Conservation (phyloP, 2,797 vertebrate genomes). For the Coranthus polyacanthus region DNA sequence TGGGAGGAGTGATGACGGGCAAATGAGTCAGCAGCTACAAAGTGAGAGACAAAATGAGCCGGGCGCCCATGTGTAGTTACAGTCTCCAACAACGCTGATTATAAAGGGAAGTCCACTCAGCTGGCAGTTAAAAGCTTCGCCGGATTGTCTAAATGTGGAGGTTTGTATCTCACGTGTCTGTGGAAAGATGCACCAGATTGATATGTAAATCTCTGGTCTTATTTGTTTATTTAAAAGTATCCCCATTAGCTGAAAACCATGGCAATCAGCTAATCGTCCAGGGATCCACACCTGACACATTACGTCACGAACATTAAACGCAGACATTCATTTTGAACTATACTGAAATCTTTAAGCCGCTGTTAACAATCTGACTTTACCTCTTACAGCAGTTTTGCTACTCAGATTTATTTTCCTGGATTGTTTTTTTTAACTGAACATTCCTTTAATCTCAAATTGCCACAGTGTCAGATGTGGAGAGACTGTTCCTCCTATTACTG, state of each 20-base stretch:
- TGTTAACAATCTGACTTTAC: slow-evolving; percentile 38
- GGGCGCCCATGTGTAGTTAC: neutral
- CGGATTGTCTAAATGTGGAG: slow-evolving; percentile 4
- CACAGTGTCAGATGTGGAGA: slow-evolving; percentile 8
- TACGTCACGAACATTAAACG: too few relatives aligned
- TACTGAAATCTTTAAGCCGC: too few relatives aligned
- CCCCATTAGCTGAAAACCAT: too few relatives aligned
- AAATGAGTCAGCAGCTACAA: slow-evolving; percentile 43
- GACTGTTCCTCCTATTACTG: neutral
- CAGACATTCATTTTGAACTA: too few relatives aligned
- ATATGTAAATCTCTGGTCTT: slow-evolving; percentile 19
- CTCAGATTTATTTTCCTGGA: slow-evolving; percentile 14
- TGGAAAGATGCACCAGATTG: neutral
- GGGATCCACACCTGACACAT: too few relatives aligned
- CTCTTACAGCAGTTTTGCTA: slow-evolving; percentile 23
- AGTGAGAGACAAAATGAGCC: slow-evolving; percentile 15
- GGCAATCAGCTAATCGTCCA: too few relatives aligned
- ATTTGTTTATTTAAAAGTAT: too few relatives aligned
- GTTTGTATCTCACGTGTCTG: slow-evolving; percentile 4
- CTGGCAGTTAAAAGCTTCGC: too few relatives aligned
- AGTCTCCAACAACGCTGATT: neutral
- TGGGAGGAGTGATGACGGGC: slow-evolving; percentile 37
- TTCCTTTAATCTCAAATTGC: slow-evolving; percentile 15
- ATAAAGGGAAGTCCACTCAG: neutral
- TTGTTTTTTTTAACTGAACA: slow-evolving; percentile 11